phyloP scores from a whole-genome alignment of 2,113 vertebrate species.

The Corythaixoides concolor region DNA sequence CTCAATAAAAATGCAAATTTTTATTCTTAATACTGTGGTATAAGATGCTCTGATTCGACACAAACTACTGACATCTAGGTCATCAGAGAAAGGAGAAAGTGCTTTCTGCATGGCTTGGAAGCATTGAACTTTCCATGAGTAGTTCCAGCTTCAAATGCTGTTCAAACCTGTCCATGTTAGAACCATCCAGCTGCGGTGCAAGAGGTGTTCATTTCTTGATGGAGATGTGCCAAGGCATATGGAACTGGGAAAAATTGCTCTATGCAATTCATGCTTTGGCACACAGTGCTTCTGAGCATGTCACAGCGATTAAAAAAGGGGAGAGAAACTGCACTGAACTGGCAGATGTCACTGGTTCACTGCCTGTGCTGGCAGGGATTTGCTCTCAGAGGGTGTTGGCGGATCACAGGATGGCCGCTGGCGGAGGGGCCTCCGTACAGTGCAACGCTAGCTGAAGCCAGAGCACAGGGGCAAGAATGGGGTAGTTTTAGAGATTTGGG shows the following conservation, averaged over 20 bases:
- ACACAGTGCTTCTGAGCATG: neutral
- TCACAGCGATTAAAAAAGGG: neutral
- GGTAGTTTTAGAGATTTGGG: neutral
- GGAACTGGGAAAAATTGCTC: slow-evolving; percentile 1
- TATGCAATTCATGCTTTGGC: slow-evolving; percentile 13
- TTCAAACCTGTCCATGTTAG: neutral
- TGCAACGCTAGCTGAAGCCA: accelerated
- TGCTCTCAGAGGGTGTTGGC: accelerated
- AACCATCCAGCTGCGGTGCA: neutral
- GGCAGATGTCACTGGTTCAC: slow-evolving; percentile 3
- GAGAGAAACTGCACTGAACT: slow-evolving; percentile 11
- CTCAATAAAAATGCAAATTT: neutral
- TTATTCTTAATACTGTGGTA: neutral
- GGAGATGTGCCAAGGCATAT: slow-evolving; percentile 21
- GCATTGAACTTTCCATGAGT: slow-evolving; percentile 9
- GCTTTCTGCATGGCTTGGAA: slow-evolving; percentile 19
- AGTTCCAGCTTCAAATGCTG: neutral
- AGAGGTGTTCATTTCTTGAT: slow-evolving; percentile 38
- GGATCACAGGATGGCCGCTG: neutral
- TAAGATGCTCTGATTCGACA: neutral
- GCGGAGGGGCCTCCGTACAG: neutral
- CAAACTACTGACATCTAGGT: neutral
- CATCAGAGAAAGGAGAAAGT: neutral
- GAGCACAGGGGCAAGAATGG: accelerated
- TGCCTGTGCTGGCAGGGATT: neutral